Evolutionary conservation across 2,113 vertebrate species (phyloP).

Genomic region (Perca fluviatilis): DNA sequence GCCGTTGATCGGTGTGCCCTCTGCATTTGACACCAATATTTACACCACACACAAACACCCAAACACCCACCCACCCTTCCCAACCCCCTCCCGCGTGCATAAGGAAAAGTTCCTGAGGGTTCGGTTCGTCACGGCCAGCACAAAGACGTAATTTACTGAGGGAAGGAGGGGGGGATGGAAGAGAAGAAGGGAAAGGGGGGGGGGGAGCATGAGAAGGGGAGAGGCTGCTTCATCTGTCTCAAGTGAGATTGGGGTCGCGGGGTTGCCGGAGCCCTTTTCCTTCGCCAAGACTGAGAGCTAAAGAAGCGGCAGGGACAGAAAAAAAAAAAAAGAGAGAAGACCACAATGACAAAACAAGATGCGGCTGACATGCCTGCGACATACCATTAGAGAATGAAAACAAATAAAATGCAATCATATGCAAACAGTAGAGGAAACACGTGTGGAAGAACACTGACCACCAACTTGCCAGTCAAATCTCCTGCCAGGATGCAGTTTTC

Average conservation of each 20-base stretch:
- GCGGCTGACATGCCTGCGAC: slow-evolving; percentile 66
- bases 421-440: slow-evolving; percentile 61
- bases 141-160: slow-evolving; percentile 73
- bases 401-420: slow-evolving; percentile 75
- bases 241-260: slow-evolving; percentile 83
- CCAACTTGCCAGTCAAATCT: slow-evolving; percentile 47
- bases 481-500: slow-evolving; percentile 38
- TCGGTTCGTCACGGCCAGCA: slow-evolving; percentile 66
- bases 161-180: slow-evolving; percentile 28
- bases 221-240: slow-evolving; percentile 81
- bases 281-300: slow-evolving; percentile 57
- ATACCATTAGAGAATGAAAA: slow-evolving; percentile 76
- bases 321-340: slow-evolving; percentile 10
- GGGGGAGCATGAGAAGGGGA: slow-evolving; percentile 15
- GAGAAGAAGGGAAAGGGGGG: background rate
- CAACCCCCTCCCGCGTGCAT: slow-evolving; percentile 7
- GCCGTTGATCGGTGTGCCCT: slow-evolving; percentile 63
- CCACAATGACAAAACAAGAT: slow-evolving; percentile 72
- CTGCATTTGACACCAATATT: slow-evolving; percentile 79
- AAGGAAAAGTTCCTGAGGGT: slow-evolving; percentile 69
- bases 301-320: slow-evolving; percentile 46
- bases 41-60: slow-evolving; percentile 58
- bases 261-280: slow-evolving; percentile 77
- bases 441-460: slow-evolving; percentile 32
- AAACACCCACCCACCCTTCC: background rate